Evolutionary conservation across 2,113 vertebrate species (phyloP).

Genomic region (Zapornia atra): DNA sequence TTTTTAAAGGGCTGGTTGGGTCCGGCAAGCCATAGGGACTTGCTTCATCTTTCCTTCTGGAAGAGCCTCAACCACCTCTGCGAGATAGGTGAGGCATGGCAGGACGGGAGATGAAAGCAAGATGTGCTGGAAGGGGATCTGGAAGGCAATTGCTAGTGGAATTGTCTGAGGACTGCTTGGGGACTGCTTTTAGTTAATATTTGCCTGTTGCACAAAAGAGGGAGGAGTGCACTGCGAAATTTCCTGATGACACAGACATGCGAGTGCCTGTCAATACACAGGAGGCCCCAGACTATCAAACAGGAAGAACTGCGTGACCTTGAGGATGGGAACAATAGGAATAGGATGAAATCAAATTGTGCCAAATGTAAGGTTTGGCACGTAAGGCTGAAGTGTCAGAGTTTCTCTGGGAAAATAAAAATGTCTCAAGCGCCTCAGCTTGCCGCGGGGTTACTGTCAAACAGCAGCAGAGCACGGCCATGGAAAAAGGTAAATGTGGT

Average conservation of each 20-base stretch:
- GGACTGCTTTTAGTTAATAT: background rate
- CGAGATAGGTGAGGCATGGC: background rate
- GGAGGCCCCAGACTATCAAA: constrained; percentile 42
- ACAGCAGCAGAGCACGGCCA: background rate
- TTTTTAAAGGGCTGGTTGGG: background rate
- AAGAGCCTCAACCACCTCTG: background rate
- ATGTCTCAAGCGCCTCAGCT: background rate
- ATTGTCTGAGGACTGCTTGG: background rate
- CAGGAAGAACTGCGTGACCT: constrained; percentile 52
- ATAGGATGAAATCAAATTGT: background rate
- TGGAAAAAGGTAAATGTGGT: background rate
- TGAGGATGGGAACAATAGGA: constrained; percentile 47
- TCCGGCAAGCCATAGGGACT: fast-evolving
- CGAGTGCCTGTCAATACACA: constrained; percentile 5
- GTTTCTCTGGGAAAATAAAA: constrained; percentile 8
- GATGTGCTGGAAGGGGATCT: background rate
- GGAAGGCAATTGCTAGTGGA: background rate
- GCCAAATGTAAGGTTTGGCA: constrained; percentile 47
- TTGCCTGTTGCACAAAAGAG: constrained; percentile 42
- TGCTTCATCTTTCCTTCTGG: background rate
- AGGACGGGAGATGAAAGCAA: background rate
- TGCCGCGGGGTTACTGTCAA: background rate
- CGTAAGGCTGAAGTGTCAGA: background rate
- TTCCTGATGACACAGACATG: constrained; percentile 55
- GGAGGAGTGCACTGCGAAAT: constrained; percentile 21